Conservation (phyloP, 2,797 vertebrate species). For the Alca torda region DNA sequence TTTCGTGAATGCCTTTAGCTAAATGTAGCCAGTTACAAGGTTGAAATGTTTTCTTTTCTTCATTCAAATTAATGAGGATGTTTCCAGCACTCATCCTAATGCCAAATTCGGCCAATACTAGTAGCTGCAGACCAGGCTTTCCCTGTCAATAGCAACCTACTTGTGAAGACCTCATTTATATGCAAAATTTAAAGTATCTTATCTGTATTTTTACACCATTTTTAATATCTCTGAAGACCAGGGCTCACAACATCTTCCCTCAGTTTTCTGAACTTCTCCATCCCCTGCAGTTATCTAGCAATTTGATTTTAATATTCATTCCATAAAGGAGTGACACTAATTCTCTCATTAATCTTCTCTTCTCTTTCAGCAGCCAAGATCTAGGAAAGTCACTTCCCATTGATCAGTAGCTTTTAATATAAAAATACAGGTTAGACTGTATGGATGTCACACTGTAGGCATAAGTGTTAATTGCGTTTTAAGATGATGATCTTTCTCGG, state of each 20-base stretch:
- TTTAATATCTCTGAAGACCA: neutral
- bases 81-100: neutral
- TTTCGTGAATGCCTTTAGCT: neutral
- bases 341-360: conserved; percentile 47
- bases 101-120: neutral
- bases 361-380: conserved; percentile 22
- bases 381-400: conserved; percentile 26
- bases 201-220: neutral
- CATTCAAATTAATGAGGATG: neutral
- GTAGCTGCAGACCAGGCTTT: neutral
- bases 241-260: neutral
- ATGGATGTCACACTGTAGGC: conserved; percentile 14
- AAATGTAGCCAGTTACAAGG: neutral
- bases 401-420: conserved; percentile 55
- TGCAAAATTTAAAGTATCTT: neutral
- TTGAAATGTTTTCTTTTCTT: neutral
- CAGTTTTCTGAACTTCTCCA: neutral
- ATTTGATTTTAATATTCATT: conserved; percentile 47
- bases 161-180: neutral
- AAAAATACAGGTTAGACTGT: conserved; percentile 53
- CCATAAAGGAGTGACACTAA: conserved; percentile 27
- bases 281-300: conserved; percentile 29
- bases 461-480: conserved; percentile 14
- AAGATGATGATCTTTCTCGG: conserved; percentile 7
- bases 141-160: neutral